Evolutionary conservation across 2,888 invertebrate genomes (phyloP), one percentile per base, ranked within the genome.

Genomic region (Lepidochitona cinerea): DNA sequence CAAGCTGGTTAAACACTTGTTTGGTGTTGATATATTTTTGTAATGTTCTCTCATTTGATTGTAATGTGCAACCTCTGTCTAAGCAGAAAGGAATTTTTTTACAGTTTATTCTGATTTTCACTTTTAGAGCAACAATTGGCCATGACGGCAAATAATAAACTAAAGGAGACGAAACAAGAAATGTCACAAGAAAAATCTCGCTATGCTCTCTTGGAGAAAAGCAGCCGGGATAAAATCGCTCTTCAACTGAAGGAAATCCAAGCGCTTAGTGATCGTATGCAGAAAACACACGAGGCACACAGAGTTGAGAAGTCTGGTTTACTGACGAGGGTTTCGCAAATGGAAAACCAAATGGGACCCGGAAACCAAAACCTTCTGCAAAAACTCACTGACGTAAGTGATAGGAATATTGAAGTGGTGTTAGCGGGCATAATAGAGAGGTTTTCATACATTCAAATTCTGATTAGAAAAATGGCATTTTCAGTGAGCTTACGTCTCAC

Each of bases 91-190:
- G n/a, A n/a, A n/a, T n/a, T n/a, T n/a, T n/a, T n/a, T n/a, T n/a
- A n/a, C n/a, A n/a, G n/a, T n/a, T n/a, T n/a, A n/a, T n/a, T n/a
- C n/a, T n/a, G n/a, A n/a, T n/a, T n/a, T n/a, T n/a, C n/a, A n/a
- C n/a, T n/a, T n/a, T 49, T 79, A 85, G 90, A 90, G 73, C 87
- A 88, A 79, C 85, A 88, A 68, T 81, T 87, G 69, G 93, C 95
- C 0, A 92, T 93, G 83, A 94, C 95, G 4, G 93, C 95, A 14
- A 95, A 95, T 84, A 94, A 93, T 41, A 96, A 95, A 89, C 88
- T 96, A 65, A 94, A 95, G 82, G 96, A 96, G 84, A 89, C 97
- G 23, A 94, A 96, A 85, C 90, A 92, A 37, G 94, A 94, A 80
- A 91, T 95, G 85, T 94, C 93, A 83, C 91, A 93, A 1, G 95